These are phyloP conservation scores for Drosophila teissieri DNA, from an alignment of 1,140 invertebrate genomes.

Conservation along the genomic window DNA sequence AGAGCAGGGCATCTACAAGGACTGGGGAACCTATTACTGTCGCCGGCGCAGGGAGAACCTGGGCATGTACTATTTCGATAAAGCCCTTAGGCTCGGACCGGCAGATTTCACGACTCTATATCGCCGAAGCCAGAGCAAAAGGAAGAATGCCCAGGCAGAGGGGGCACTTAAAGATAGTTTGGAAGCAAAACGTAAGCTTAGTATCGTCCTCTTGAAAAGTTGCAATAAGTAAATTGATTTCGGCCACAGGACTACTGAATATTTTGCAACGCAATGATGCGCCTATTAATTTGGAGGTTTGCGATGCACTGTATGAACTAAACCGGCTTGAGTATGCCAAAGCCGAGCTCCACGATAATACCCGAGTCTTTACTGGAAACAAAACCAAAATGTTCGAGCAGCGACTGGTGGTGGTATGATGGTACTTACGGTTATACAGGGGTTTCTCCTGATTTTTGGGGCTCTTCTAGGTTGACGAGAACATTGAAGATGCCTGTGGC, in stretches of 20 bases:
- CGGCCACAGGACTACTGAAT: slow-evolving; percentile 24
- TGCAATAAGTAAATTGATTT: neutral
- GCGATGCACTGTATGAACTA: slow-evolving; percentile 69
- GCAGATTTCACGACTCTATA: slow-evolving; percentile 60
- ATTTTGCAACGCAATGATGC: slow-evolving; percentile 10
- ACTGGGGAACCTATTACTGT: slow-evolving; percentile 74
- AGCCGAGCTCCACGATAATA: slow-evolving; percentile 66
- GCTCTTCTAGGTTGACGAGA: slow-evolving; percentile 56
- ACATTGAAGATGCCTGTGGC: slow-evolving; percentile 65
- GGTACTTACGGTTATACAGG: no score
- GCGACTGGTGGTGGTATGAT: slow-evolving; percentile 61
- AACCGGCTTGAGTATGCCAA: slow-evolving; percentile 72
- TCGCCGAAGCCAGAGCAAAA: slow-evolving; percentile 58
- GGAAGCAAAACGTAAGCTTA: slow-evolving; percentile 54
- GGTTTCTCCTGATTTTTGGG: neutral
- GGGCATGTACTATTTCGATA: slow-evolving; percentile 67
- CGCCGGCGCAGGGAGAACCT: slow-evolving; percentile 52
- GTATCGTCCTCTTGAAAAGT: neutral
- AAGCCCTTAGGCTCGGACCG: slow-evolving; percentile 46
- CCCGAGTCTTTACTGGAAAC: slow-evolving; percentile 58
- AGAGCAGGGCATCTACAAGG: slow-evolving; percentile 65
- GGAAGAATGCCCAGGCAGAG: slow-evolving; percentile 52
- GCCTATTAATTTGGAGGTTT: slow-evolving; percentile 63
- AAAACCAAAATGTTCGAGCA: slow-evolving; percentile 60
- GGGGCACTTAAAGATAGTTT: slow-evolving; percentile 51